A percentile compares a stretch with the other conserved stretches of the same genome.
phyloP scores from a whole-genome alignment of 2,888 invertebrate genomes.

The Fragum whitleyi region DNA sequence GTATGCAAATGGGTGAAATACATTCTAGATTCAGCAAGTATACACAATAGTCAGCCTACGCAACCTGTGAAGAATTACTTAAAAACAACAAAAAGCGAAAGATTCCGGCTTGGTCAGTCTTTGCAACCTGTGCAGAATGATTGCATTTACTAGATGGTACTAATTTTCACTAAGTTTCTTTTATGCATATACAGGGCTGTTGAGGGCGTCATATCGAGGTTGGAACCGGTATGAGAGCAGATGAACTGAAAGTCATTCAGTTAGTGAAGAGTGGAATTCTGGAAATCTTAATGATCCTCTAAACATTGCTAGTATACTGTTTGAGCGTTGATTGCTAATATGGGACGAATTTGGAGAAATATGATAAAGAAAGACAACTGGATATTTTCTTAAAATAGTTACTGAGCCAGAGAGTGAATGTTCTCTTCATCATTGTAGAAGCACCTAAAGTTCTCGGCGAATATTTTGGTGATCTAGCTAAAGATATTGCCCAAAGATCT shows the following conservation, averaged over 20 bases:
- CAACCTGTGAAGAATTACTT: no score
- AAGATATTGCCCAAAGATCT: not conserved
- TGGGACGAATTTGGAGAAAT: not conserved
- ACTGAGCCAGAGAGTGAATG: not conserved
- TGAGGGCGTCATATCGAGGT: no score
- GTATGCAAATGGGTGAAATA: no score
- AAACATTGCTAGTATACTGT: not conserved
- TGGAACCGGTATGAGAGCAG: not conserved
- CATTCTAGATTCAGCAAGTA: no score
- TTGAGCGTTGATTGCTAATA: not conserved
- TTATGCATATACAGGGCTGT: no score
- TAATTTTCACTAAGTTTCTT: no score
- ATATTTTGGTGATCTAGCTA: not conserved
- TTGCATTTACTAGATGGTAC: no score
- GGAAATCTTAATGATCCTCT: not conserved
- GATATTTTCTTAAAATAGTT: constrained; percentile 1
- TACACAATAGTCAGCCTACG: no score
- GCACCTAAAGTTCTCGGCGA: not conserved
- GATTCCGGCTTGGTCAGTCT: no score
- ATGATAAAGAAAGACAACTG: not conserved
- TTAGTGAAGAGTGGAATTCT: not conserved
- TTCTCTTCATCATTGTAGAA: not conserved
- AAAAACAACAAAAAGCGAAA: no score
- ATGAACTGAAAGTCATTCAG: not conserved
- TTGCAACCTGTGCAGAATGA: no score